Base-by-base conservation (phyloP, 1,140 invertebrate species). In the Ceratoteleas bidentatus region DNA sequence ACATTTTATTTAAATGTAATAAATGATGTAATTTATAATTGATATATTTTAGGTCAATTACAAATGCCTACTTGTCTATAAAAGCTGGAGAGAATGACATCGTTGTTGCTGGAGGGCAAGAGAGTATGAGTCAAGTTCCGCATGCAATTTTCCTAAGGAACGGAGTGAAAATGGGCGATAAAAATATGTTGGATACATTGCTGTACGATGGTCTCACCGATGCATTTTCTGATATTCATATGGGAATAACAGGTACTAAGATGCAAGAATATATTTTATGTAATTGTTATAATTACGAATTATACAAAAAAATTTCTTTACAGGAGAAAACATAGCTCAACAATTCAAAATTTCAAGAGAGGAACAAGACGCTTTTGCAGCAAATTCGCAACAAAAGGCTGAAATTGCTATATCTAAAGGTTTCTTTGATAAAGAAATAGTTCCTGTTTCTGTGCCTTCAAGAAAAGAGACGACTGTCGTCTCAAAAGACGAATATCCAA, bases 21-120 rank as follows among this genome's bases (percentile, higher is more conserved):
- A n/a, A n/a, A n/a, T n/a, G n/a, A n/a, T n/a, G n/a, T n/a, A n/a
- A n/a, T n/a, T n/a, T n/a, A n/a, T n/a, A n/a, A n/a, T n/a, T n/a
- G n/a, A n/a, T n/a, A n/a, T n/a, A n/a, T n/a, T n/a, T n/a, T n/a
- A n/a, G n/a, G n/a, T n/a, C n/a, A n/a, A n/a, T n/a, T n/a, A n/a
- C n/a, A n/a, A n/a, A n/a, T n/a, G n/a, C n/a, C n/a, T n/a, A n/a
- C n/a, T n/a, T n/a, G n/a, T n/a, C n/a, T n/a, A n/a, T n/a, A n/a
- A n/a, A n/a, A n/a, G n/a, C 89, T 69, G 95, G 94, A 2, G 95
- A 97, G 87, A 92, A 93, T 36, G 89, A 93, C 14, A 91, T 97
- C 58, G 93, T 97, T 4, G 92, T 98, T 47, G 95, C 95, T 85
- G 96, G 96, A 38, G 97, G 97, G 0, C 96, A 97, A 91, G 97